Conservation (phyloP, 2,888 invertebrate genomes). For the Netelia melanura region DNA sequence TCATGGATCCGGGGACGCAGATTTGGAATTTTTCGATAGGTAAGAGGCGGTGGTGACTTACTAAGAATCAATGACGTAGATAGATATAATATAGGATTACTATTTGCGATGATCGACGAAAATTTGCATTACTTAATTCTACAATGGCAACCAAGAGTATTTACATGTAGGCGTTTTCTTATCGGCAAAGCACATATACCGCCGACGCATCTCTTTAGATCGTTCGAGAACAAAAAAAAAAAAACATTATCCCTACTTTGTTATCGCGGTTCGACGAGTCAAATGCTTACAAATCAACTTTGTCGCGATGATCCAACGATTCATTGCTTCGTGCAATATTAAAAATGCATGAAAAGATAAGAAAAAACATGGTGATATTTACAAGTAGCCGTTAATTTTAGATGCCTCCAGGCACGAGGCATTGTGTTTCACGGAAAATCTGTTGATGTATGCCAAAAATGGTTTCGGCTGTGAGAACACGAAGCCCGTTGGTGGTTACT, state of each 20-base stretch:
- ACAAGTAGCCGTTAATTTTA: slow-evolving; percentile 60
- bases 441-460: slow-evolving; percentile 74
- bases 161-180: slow-evolving; percentile 15
- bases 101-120: slow-evolving; percentile 2
- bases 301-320: slow-evolving; percentile 9
- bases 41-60: slow-evolving; percentile 48
- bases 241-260: not conserved
- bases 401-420: slow-evolving; percentile 70
- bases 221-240: slow-evolving; percentile 53
- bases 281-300: slow-evolving; percentile 15
- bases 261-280: too few relatives aligned
- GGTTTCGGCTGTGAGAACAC: slow-evolving; percentile 50
- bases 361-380: slow-evolving; percentile 42
- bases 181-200: not conserved
- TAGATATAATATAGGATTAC: not conserved
- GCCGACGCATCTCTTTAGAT: not conserved
- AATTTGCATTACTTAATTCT: slow-evolving; percentile 28
- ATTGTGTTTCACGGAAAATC: slow-evolving; percentile 77
- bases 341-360: slow-evolving; percentile 60
- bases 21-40: slow-evolving; percentile 72
- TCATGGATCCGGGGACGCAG: slow-evolving; percentile 59
- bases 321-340: slow-evolving; percentile 39
- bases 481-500: slow-evolving; percentile 75
- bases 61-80: not conserved
- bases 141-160: slow-evolving; percentile 52